Evolutionary conservation across 2,113 vertebrate genomes (phyloP), one percentile per base, ranked within the genome.

Genomic region (Cettia cetti): DNA sequence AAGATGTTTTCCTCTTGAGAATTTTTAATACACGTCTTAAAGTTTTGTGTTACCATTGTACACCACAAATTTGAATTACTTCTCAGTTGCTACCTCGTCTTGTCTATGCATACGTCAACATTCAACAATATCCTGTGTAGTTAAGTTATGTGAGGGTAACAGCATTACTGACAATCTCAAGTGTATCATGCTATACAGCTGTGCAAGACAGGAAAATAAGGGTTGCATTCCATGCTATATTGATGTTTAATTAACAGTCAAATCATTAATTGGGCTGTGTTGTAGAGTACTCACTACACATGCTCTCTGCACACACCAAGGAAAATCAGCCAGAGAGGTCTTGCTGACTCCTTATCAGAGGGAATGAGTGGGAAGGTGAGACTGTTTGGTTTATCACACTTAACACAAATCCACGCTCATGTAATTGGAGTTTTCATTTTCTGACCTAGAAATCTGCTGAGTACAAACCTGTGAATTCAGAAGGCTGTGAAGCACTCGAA

Each of bases 1-100:
- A 93, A 89, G 81, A 65, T 68, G 18, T 65, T 95, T 92, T 60
- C 70, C 86, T 96, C 78, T 54, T 93, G 64, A 89, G 64, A 86
- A 82, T 90, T 93, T 80, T 78, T 90, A 87, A 44, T 87, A 33
- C 5, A 1, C 70, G 49, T 44, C 61, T 37, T 66, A 27, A 91
- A 94, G 21, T 57, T 93, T 45, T 39, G 21, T 86, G 26, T 74
- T 95, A 76, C 49, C 37, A 21, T n/a, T 86, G 71, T 54, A 54
- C 28, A 68, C n/a, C 35, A 53, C 40, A 89, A 66, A 91, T 68
- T 39, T 66, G n/a, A 80, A 42, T 74, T 79, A 40, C 13, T 68
- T 72, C 6, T 81, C 7, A 1, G 1, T 50, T 87, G 37, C n/a
- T 80, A 54, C 69, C 69, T 86, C 71, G 76, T 39, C 40, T 96